Conservation (phyloP, 1,140 invertebrate species). For the Neodiprion pinetum region DNA sequence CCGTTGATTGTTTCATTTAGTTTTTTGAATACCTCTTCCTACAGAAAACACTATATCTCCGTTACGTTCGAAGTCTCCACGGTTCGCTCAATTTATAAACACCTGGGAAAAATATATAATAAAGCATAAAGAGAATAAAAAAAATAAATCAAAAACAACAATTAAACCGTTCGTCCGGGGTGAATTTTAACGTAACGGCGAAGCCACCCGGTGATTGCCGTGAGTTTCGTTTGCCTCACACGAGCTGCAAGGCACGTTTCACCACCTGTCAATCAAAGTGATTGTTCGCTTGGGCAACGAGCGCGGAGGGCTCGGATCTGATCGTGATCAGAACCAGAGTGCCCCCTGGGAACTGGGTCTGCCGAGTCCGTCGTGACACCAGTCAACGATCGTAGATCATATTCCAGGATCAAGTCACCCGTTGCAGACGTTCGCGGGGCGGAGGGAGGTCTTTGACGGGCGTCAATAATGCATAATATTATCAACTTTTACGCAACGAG, state of each 20-base stretch:
- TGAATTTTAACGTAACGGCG: not conserved
- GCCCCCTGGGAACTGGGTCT: conserved; percentile 6
- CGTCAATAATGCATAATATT: too few relatives aligned
- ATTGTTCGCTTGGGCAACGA: conserved; percentile 7
- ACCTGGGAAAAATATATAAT: too few relatives aligned
- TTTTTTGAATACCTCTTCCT: too few relatives aligned
- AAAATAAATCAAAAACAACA: not conserved
- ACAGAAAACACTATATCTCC: too few relatives aligned
- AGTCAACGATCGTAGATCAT: conserved; percentile 4
- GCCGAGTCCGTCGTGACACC: not conserved
- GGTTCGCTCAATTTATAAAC: too few relatives aligned
- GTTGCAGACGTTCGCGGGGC: not conserved
- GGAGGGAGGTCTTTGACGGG: too few relatives aligned
- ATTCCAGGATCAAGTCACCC: not conserved
- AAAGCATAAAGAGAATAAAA: not conserved
- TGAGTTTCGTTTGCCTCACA: conserved; percentile 2
- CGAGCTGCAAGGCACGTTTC: conserved; percentile 1
- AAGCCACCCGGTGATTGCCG: not conserved
- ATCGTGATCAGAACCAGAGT: conserved; percentile 7
- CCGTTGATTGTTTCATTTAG: too few relatives aligned
- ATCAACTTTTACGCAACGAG: too few relatives aligned
- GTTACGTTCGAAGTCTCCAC: too few relatives aligned
- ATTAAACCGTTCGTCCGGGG: too few relatives aligned
- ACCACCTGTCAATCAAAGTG: conserved; percentile 7
- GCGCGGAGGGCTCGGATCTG: not conserved